A percentile compares a stretch with the other conserved stretches of the same genome.
phyloP scores from a whole-genome alignment of 1,140 invertebrate species.

The Anastatus disparis region DNA sequence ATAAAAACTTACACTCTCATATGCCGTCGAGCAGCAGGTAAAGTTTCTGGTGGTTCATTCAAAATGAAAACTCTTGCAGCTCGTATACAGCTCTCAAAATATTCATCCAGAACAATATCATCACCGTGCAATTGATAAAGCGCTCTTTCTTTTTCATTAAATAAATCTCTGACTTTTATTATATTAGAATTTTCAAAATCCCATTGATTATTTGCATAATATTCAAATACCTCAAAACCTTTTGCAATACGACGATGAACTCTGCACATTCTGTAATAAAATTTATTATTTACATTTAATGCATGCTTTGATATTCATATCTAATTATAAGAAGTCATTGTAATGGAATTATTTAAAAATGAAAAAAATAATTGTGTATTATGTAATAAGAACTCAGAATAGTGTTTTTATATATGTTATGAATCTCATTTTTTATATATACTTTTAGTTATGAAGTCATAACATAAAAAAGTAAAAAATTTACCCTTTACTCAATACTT shows the following conservation, averaged over 20 bases:
- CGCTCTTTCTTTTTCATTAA: slow-evolving; percentile 74
- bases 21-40: slow-evolving; percentile 82
- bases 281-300: no score
- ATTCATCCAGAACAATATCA: slow-evolving; percentile 76
- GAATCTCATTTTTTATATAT: no score
- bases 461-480: no score
- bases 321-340: no score
- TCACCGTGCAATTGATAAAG: slow-evolving; percentile 78
- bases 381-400: no score
- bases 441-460: no score
- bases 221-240: slow-evolving; percentile 87
- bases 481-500: no score
- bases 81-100: slow-evolving; percentile 79
- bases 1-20: slow-evolving; percentile 76
- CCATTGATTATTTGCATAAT: slow-evolving; percentile 88
- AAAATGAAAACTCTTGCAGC: slow-evolving; percentile 81
- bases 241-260: slow-evolving; percentile 82
- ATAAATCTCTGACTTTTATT: slow-evolving; percentile 64
- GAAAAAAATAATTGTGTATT: no score
- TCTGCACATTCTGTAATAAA: slow-evolving; percentile 71
- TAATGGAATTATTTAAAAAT: no score
- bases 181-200: slow-evolving; percentile 78
- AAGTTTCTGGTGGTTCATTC: slow-evolving; percentile 84
- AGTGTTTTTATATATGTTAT: no score
- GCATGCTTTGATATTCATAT: no score